Percentiles rank a stretch among this genome's conserved stretches.
Evolutionary conservation across 2,113 vertebrate genomes (phyloP).

Genomic region (Melanostigma gelatinosum): DNA sequence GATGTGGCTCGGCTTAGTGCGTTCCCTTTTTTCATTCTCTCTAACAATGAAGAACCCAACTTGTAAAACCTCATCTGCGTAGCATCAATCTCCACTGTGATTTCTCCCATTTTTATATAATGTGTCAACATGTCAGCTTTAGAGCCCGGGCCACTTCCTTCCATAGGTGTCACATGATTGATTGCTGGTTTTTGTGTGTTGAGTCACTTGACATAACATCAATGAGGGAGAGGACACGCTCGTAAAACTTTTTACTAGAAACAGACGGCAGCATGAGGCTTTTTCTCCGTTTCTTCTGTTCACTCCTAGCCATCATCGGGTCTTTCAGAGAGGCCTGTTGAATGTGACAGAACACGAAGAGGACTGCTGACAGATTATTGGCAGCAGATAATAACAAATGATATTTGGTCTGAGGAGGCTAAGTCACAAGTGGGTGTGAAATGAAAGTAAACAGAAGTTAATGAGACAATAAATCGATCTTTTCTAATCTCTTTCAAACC

Average conservation of each 20-base stretch:
- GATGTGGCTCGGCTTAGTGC: conserved; percentile 37
- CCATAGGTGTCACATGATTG: conserved; percentile 44
- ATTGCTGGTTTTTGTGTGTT: conserved; percentile 31
- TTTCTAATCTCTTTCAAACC: conserved; percentile 1
- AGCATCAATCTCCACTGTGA: conserved; percentile 26
- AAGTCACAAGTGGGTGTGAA: conserved; percentile 9
- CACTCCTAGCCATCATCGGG: conserved; percentile 32
- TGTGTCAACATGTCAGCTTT: conserved; percentile 43
- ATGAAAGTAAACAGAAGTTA: conserved; percentile 30
- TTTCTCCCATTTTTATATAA: conserved; percentile 27
- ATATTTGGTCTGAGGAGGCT: conserved; percentile 3
- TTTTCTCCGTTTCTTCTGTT: conserved; percentile 35
- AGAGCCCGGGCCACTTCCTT: conserved; percentile 26
- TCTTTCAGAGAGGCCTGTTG: conserved; percentile 18
- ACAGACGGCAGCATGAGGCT: conserved; percentile 36
- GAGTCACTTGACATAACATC: conserved; percentile 58
- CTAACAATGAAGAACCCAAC: conserved; percentile 15
- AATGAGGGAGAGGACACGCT: conserved; percentile 45
- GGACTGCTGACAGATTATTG: conserved; percentile 14
- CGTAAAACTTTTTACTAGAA: conserved; percentile 54
- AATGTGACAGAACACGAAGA: conserved; percentile 30
- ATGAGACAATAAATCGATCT: conserved; percentile 22
- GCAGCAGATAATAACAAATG: neutral
- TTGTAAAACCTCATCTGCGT: conserved; percentile 48
- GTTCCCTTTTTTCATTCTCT: conserved; percentile 10